Conservation (phyloP, 2,113 vertebrate species). For the Microcebus lehilahytsara region DNA sequence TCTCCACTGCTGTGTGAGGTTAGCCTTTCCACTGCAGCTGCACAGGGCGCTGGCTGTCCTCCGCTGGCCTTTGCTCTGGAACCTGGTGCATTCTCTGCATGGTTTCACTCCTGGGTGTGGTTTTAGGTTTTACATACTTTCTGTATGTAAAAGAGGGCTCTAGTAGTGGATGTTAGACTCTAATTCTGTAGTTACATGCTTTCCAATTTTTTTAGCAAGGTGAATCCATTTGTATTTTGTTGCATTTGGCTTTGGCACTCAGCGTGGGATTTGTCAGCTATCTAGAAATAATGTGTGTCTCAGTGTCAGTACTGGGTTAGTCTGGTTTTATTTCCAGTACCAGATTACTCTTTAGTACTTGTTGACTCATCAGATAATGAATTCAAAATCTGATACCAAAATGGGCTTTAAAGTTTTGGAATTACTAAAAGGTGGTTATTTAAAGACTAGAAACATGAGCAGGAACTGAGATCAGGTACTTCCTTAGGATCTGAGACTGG, state of each 20-base stretch:
- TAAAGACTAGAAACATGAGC: background rate
- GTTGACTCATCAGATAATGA: background rate
- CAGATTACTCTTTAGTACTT: background rate
- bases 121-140: background rate
- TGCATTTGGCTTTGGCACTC: background rate
- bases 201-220: background rate
- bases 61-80: background rate
- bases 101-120: background rate
- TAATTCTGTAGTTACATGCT: background rate
- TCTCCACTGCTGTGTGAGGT: background rate
- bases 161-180: background rate
- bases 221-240: background rate
- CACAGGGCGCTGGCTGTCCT: background rate
- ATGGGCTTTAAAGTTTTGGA: background rate
- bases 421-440: background rate
- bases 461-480: background rate
- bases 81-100: background rate
- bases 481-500: background rate
- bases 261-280: background rate
- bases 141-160: background rate
- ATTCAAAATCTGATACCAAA: background rate
- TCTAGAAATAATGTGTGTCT: background rate
- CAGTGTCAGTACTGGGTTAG: background rate
- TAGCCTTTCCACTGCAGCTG: rapidly evolving
- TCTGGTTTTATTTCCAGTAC: background rate